Evolutionary conservation across 1,140 invertebrate genomes (phyloP), one percentile per base, ranked within the genome.

Genomic region (Parapsyche elsis): DNA sequence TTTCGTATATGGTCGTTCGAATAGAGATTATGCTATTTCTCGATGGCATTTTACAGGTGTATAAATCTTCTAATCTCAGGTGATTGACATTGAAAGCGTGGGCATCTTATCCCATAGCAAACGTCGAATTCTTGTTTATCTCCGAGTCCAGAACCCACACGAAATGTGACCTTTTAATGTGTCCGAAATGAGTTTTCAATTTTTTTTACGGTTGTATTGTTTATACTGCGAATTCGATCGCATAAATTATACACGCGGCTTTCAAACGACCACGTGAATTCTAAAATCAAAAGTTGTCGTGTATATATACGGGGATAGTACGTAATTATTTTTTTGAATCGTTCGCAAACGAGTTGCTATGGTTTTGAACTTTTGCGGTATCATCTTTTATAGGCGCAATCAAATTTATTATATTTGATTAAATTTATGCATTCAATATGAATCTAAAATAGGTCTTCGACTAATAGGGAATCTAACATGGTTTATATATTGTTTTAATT

Each of bases 61-160:
- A 46, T 73, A 73, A 46, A 73, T 73, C 38, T 1, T 45, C 64
- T 73, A 73, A 73, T 46, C 38, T 46, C n/a, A 23, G 71, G 71
- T 73, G 71, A 73, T 73, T 73, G 71, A 73, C 71, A 73, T 73
- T 4, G 16, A n/a, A 16, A 10, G 71, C 45, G 71, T 73, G 71
- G 71, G 71, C 45, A 46, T 49, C 24, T 71, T 23, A 57, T n/a
- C 14, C 53, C 21, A 24, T 10, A 38, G 67, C 5, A n/a, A 24
- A 23, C 61, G 26, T 67, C 61, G 19, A 14, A 16, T 57, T 57
- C 19, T 57, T 57, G 53, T 30, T 30, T 24, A 67, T 67, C 5
- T 67, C 21, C 61, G 61, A 14, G 9, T 71, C 26, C 26, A 16
- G 30, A 71, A 30, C 67, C 67, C 67, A 71, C 67, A 71, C 67